A percentile compares a stretch with the other conserved stretches of the same genome.
phyloP scores from a whole-genome alignment of 1,140 invertebrate species.

The Pogonomyrmex californicus region DNA sequence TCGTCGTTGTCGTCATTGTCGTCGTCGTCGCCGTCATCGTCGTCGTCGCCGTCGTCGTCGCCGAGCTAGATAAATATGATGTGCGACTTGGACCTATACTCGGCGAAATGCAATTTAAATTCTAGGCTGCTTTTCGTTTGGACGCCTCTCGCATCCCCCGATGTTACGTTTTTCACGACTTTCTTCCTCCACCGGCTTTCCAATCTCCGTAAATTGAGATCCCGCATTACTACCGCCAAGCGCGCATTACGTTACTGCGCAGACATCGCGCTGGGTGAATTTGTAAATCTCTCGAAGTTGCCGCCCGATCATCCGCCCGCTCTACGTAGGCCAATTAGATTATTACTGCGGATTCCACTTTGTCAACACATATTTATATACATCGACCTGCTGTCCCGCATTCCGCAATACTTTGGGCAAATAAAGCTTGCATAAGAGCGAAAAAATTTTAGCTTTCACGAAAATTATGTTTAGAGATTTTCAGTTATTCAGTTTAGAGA shows the following conservation, averaged over 20 bases:
- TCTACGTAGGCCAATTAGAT: conserved; percentile 26
- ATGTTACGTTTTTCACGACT: neutral
- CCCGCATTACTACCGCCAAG: neutral
- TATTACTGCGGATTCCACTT: conserved; percentile 34
- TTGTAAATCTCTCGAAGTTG: conserved; percentile 42
- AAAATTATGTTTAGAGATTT: neutral
- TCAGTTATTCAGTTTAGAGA: too few species aligned
- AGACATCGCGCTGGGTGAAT: conserved; percentile 16
- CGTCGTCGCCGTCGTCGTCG: conserved; percentile 29
- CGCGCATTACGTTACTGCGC: conserved; percentile 46
- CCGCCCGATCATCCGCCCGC: neutral
- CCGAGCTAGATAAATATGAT: conserved; percentile 73
- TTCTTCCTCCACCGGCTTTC: conserved; percentile 45
- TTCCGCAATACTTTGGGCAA: neutral
- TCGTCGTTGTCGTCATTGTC: neutral
- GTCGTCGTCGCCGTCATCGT: conserved; percentile 27
- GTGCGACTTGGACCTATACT: conserved; percentile 34
- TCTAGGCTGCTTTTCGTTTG: conserved; percentile 52
- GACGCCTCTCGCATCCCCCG: conserved; percentile 47
- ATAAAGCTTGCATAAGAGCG: neutral
- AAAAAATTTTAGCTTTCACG: neutral
- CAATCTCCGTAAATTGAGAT: conserved; percentile 74
- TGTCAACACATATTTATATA: conserved; percentile 37
- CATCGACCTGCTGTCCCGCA: neutral
- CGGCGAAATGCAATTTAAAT: conserved; percentile 72